Conservation (phyloP, 2,888 invertebrate species). For the Deilephila porcellus region DNA sequence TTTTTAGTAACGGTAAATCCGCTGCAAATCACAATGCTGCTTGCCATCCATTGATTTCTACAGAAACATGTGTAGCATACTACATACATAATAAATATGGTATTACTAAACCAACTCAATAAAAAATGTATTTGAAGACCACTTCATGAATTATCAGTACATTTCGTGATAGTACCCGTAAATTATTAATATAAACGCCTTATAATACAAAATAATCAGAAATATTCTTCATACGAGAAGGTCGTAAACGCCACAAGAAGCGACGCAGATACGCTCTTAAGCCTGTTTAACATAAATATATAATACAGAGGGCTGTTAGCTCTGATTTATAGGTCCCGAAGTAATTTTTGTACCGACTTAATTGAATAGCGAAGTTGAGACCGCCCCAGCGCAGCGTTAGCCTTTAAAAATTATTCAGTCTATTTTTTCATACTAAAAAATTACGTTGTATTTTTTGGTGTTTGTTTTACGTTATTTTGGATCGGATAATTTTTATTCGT, state of each 20-base stretch:
- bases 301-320: constrained; percentile 69
- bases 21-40: no score
- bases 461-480: background rate
- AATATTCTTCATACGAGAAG: constrained; percentile 24
- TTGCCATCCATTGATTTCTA: no score
- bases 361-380: constrained; percentile 69
- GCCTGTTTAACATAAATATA: constrained; percentile 75
- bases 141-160: background rate
- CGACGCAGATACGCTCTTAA: constrained; percentile 58
- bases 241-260: constrained; percentile 53
- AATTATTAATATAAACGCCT: background rate
- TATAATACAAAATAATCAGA: constrained; percentile 26
- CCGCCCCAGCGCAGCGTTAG: constrained; percentile 17
- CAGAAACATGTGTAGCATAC: background rate
- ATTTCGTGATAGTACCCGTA: background rate
- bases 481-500: no score
- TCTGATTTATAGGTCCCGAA: constrained; percentile 66
- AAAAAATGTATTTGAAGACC: background rate
- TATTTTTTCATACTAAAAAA: constrained; percentile 6
- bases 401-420: constrained; percentile 1
- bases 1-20: no score
- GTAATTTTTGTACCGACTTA: constrained; percentile 71
- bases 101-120: background rate
- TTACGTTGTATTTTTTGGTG: background rate
- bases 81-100: background rate